A percentile compares a stretch with the other conserved stretches of the same genome.
phyloP scores from a whole-genome alignment of 2,888 invertebrate species.

The Dryococelus australis region DNA sequence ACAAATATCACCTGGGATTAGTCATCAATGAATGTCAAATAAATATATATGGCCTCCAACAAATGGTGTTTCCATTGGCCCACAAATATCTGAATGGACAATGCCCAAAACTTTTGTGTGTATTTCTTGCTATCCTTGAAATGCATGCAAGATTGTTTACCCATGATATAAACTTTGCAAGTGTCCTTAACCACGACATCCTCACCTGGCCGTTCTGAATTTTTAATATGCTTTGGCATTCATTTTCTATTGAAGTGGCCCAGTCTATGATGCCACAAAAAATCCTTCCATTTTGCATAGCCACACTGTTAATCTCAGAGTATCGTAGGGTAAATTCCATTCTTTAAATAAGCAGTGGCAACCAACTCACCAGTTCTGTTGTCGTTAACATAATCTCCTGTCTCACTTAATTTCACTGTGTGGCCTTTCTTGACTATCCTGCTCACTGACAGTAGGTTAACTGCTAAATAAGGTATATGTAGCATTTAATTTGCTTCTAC shows the following conservation, averaged over 20 bases:
- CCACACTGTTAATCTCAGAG: not conserved
- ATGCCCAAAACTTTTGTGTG: not conserved
- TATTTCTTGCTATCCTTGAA: too few species aligned
- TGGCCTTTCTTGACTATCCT: not conserved
- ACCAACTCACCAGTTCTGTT: not conserved
- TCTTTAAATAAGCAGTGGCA: not conserved
- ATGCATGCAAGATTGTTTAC: not conserved
- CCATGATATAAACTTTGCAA: not conserved
- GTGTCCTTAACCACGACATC: not conserved
- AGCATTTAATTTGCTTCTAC: not conserved
- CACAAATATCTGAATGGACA: not conserved
- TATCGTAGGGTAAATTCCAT: not conserved
- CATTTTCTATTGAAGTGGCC: constrained; percentile 2
- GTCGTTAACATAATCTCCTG: not conserved
- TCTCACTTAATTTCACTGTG: not conserved
- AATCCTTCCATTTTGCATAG: not conserved
- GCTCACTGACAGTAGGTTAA: constrained; percentile 12
- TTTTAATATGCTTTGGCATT: not conserved
- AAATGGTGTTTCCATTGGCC: not conserved
- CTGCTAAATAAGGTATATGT: not conserved
- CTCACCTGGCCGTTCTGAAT: not conserved
- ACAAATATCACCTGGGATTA: not conserved
- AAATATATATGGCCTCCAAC: not conserved
- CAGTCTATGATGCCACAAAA: not conserved
- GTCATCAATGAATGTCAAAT: not conserved